phyloP scores from a whole-genome alignment of 2,888 invertebrate species.

The Prosopocoilus inquinatus region DNA sequence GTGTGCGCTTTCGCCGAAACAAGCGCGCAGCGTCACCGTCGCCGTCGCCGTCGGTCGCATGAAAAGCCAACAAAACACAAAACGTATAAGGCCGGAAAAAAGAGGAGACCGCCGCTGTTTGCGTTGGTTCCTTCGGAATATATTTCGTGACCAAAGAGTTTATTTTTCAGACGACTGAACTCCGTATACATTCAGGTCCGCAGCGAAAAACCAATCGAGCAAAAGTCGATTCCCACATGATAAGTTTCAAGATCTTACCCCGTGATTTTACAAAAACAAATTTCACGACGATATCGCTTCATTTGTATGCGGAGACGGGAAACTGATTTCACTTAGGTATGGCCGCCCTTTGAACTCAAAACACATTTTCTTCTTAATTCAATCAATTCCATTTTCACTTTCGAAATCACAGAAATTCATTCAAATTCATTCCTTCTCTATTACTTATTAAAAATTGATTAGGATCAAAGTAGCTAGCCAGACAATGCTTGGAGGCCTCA shows the following conservation, averaged over 20 bases:
- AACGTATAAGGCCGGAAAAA: slow-evolving; percentile 1
- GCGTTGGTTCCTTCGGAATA: slow-evolving; percentile 32
- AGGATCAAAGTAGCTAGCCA: too few relatives aligned
- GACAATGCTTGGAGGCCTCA: too few relatives aligned
- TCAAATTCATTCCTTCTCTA: too few relatives aligned
- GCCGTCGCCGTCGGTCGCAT: too few relatives aligned
- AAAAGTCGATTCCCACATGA: slow-evolving; percentile 35
- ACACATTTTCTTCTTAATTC: too few relatives aligned
- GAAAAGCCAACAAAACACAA: neutral
- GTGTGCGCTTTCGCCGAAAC: neutral
- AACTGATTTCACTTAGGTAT: too few relatives aligned
- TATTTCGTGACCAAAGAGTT: slow-evolving; percentile 39
- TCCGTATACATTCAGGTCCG: slow-evolving; percentile 24
- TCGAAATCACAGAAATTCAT: too few relatives aligned
- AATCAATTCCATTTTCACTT: too few relatives aligned
- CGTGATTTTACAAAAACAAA: slow-evolving; percentile 16
- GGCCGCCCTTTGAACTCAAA: too few relatives aligned
- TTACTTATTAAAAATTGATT: too few relatives aligned
- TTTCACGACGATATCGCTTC: slow-evolving; percentile 12
- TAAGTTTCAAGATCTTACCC: slow-evolving; percentile 19
- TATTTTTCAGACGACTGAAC: slow-evolving; percentile 39
- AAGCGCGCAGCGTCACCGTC: too few relatives aligned
- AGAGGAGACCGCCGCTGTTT: slow-evolving; percentile 24
- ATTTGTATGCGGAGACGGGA: too few relatives aligned
- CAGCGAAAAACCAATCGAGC: slow-evolving; percentile 31